Base-by-base conservation (phyloP, 2,797 vertebrate genomes). In the Alfaro cultratus region DNA sequence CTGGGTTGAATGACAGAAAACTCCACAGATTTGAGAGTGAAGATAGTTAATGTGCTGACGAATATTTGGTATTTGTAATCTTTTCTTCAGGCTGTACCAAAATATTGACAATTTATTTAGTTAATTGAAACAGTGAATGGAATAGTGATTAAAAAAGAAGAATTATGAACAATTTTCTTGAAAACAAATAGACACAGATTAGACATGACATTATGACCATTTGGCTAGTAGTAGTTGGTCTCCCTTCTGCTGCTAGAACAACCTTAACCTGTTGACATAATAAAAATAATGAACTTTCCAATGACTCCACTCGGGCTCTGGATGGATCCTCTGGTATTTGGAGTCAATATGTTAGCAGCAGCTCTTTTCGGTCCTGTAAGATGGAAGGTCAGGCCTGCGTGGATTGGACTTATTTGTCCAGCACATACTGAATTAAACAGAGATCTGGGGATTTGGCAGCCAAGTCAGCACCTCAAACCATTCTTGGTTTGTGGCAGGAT, bases 21-120 rank as follows among this genome's bases (percentile, higher is more conserved):
- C 16, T 39, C 3, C 39, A 21, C 34, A 85, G 6, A 74, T 85
- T 76, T 3, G 46, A 13, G 23, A 26, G 55, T 45, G 23, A 8
- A 39, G 5, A 55, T 57, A 51, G 76, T 71, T 31, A 78, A 67
- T 10, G 43, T 82, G 74, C 75, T 86, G 46, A 76, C 21, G 86
- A 45, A 81, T 88, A 88, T 85, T 91, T 90, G 83, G 88, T 78
- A 83, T 85, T 77, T 87, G 85, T 72, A 72, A 72, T 72, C 41
- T 46, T 72, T 70, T 46, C 41, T 16, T 46, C 43, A 16, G 68
- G 41, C 26, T 72, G 13, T 4, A 45, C 46, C 26, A 72, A 72
- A 71, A 18, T 18, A 72, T 46, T 71, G 11, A 29, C 68, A 18
- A 1, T 46, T 16, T 29, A 29, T 16, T 72, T 15, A 72, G n/a